phyloP scores from a whole-genome alignment of 1,140 invertebrate genomes.

The Magallana gigas region DNA sequence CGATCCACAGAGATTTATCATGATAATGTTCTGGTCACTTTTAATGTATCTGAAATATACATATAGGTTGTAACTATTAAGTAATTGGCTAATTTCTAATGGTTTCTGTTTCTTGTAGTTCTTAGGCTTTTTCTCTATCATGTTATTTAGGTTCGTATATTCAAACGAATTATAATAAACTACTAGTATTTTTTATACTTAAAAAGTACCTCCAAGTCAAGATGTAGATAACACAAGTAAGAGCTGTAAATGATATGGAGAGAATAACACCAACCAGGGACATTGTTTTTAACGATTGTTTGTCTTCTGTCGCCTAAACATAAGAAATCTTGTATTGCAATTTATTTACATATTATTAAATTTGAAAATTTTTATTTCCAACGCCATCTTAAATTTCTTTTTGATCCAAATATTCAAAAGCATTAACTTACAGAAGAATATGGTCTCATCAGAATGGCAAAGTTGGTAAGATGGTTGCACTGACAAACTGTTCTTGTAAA shows the following conservation, averaged over 20 bases:
- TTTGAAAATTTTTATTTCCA: background rate
- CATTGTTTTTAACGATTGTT: background rate
- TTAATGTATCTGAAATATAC: conserved; percentile 35
- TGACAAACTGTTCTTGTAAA: conserved; percentile 37
- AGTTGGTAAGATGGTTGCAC: conserved; percentile 68
- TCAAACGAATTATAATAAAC: background rate
- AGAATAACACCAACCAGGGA: conserved; percentile 19
- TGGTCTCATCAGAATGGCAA: conserved; percentile 66
- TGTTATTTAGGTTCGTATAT: background rate
- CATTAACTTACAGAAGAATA: conserved; percentile 23
- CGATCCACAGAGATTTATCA: conserved; percentile 41
- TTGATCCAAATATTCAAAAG: background rate
- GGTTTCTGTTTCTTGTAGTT: background rate
- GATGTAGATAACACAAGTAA: conserved; percentile 40
- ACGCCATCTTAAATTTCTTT: background rate
- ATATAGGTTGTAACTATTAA: background rate
- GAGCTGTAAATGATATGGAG: conserved; percentile 22
- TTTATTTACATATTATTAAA: background rate
- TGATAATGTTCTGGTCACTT: conserved; percentile 11
- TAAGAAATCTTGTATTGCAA: background rate
- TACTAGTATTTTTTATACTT: no score
- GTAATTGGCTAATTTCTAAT: background rate
- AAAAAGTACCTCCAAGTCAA: conserved; percentile 21
- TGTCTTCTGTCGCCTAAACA: background rate
- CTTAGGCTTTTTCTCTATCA: background rate